These are phyloP conservation scores for Drosophila nasuta DNA, from an alignment of 1,140 invertebrate species.

Conservation along the genomic window DNA sequence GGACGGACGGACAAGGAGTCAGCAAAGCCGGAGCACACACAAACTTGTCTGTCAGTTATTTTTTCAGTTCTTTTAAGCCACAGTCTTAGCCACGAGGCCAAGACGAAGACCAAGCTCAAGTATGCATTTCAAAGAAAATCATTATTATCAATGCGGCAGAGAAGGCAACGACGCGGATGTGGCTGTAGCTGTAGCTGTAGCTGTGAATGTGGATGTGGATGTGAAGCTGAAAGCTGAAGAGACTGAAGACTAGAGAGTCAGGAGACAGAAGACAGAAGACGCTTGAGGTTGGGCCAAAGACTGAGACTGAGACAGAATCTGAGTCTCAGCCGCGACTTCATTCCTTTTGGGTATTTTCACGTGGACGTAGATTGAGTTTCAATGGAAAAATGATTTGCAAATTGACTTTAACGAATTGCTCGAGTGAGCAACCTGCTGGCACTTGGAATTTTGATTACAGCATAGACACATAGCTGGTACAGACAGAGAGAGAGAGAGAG, in stretches of 20 bases:
- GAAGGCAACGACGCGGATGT: slow-evolving; percentile 31
- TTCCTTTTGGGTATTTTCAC: slow-evolving; percentile 80
- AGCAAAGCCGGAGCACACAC: slow-evolving; percentile 42
- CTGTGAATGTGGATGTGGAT: no score
- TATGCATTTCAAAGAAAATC: slow-evolving; percentile 84
- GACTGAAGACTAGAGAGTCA: slow-evolving; percentile 25
- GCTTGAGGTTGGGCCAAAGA: neutral
- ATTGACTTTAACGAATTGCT: slow-evolving; percentile 84
- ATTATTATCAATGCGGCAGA: slow-evolving; percentile 82
- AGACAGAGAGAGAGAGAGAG: slow-evolving; percentile 27
- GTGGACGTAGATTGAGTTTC: slow-evolving; percentile 83
- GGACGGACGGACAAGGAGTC: neutral
- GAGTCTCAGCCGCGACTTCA: slow-evolving; percentile 25
- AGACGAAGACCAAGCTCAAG: slow-evolving; percentile 52
- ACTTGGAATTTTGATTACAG: slow-evolving; percentile 81
- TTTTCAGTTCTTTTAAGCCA: slow-evolving; percentile 38
- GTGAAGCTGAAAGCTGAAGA: slow-evolving; percentile 20
- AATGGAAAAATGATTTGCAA: slow-evolving; percentile 85
- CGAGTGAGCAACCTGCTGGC: slow-evolving; percentile 65
- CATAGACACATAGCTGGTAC: slow-evolving; percentile 41
- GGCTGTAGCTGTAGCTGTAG: no score
- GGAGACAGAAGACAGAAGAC: slow-evolving; percentile 6
- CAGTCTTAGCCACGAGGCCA: slow-evolving; percentile 33
- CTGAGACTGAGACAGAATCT: neutral
- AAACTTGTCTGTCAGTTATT: slow-evolving; percentile 75